Evolutionary conservation across 2,888 invertebrate species (phyloP), one percentile per base, ranked within the genome.

Genomic region (Zygaena filipendulae): DNA sequence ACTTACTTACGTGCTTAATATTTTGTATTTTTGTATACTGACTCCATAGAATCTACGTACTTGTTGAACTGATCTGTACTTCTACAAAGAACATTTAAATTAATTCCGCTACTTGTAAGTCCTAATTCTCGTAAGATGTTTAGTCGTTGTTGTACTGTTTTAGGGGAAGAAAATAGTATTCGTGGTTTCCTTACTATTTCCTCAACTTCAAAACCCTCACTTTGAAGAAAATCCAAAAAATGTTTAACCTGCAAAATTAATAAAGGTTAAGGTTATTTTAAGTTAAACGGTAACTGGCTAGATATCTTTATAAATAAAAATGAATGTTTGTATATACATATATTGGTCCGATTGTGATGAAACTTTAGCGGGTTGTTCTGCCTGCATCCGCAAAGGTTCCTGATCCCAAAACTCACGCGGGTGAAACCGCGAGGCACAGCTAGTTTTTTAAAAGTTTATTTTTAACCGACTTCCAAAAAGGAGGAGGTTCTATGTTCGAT

Each of bases 131-230:
- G 67, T 7, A 86, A 51, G 42, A 70, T 77, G 11, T 74, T 59
- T 24, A 85, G 43, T 39, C 85, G 72, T 29, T 60, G 44, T 45
- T 80, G 66, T 1, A 84, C 79, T 13, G 85, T 86, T 34, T 80
- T 74, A 22, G 83, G 63, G 12, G 84, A 81, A 34, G 83, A 79
- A 25, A 79, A 71, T 25, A 86, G 47, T 33, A 86, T 70, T 30
- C 85, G 67, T 1, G 83, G 82, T 28, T 75, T 82, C 25, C 54
- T 63, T 9, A 77, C 80, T 31, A 86, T 77, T 30, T 85, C 83
- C 38, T 71, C 60, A 3, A 70, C 66, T 3, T 58, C 44, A 49
- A 81, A 85, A 2, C 83, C 80, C 45, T 83, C 83, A 26, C 64
- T 50, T 4, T 81, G 53, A 11, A 86, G 53, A 47, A 80, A 85